Evolutionary conservation across 2,888 invertebrate genomes (phyloP), one percentile per base, ranked within the genome.

Genomic region (Nemotelus pantherinus): DNA sequence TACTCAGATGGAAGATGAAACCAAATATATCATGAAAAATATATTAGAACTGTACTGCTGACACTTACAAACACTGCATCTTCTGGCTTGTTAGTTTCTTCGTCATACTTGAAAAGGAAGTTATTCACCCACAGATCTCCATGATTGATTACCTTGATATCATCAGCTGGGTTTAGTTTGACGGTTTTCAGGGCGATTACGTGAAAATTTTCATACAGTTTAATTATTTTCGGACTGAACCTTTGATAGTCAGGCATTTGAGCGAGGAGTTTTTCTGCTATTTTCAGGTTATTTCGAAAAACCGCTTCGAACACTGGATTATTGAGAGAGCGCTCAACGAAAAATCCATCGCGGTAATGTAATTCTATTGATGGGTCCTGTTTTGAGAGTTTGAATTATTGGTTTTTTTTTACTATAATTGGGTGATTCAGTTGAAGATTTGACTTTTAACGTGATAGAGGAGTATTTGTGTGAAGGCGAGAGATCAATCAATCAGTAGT

Each of bases 71-170:
- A 87, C 77, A 85, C 85, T 64, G 87, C 85, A 82, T 89, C 88
- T 68, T 85, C 83, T 4, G 89, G 58, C 6, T 58, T 44, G 2
- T 71, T 85, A 77, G 85, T 85, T 77, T 85, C 82, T 44, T 83
- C 80, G 2, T 82, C 81, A 79, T 89, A 89, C 48, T 86, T 86
- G 79, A 89, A 89, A 80, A 89, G 84, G 77, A 89, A 85, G 79
- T 89, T 89, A 79, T 89, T 89, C 2, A 88, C 85, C 89, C 89
- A 89, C 3, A 89, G 82, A 82, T 89, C 89, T 0, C 89, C 89
- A 80, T 89, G 89, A 80, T 88, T 89, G 2, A 89, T 82, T 44
- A 89, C 89, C 77, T 85, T 84, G 77, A 77, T 39, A n/a, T 68
- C 77, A 3, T 58, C 39, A n/a, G 83, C 83, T 0, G 55, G 64